Base-by-base conservation (phyloP, 2,113 vertebrate genomes). In the Oophaga pumilio region DNA sequence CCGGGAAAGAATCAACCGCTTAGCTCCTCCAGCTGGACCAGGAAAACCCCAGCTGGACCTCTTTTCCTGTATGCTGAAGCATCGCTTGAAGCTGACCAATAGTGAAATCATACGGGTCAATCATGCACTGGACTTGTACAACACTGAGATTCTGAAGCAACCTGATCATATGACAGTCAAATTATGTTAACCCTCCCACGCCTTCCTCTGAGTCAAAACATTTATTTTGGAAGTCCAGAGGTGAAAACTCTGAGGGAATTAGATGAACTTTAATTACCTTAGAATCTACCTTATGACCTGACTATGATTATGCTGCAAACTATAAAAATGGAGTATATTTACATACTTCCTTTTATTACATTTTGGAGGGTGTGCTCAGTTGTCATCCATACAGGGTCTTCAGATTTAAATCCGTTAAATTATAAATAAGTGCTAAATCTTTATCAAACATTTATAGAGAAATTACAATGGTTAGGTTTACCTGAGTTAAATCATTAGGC, bases 1-100 rank as follows among this genome's bases (percentile, higher is more conserved):
- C 92, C 95, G 98, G 94, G 98, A 99, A 95, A 96, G 98, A 93
- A 99, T 99, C 90, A 99, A 99, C 89, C 96, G 98, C 86, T 95
- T 99, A 89, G 98, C 98, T 0, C 98, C 98, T 60, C 98, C 98
- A 0, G 97, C 97, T 69, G 97, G 97, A 0, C 97, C 97, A 0
- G 97, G 98, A 80, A 99, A 99, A 81, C 97, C 98, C 64, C 98
- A 98, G 93, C 95, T 99, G 95, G 98, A 99, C 95, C 94, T 99
- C 89, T 99, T 99, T 95, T 99, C 98, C 73, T 99, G 98, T 97
- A 99, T 99, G 98, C 95, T 99, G 83, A 99, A 99, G 90, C 98
- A 99, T 90, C 96, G 98, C 88, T 98, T 99, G 92, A 99, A 98
- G 91, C 95, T 99, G 88, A 99, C 97, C 95, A 99, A 97, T 95